Conservation (phyloP, 37 sponge, comb jelly and placozoan genomes). For the Sycon ciliatum region DNA sequence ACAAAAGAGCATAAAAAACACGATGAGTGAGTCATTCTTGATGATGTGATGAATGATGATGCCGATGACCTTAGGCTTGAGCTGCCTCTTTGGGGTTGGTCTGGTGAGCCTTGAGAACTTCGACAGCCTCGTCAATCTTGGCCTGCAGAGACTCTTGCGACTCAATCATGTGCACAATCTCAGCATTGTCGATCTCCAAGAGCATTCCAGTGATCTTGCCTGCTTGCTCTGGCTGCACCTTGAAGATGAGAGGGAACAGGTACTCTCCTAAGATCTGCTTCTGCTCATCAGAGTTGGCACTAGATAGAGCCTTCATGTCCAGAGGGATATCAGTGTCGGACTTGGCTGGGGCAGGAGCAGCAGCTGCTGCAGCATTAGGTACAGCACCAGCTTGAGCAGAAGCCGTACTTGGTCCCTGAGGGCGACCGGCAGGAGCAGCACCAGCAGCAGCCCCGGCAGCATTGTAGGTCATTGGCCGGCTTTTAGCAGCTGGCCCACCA, state of each 20-base stretch:
- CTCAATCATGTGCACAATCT: constrained; percentile 91
- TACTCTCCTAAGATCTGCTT: constrained; percentile 95
- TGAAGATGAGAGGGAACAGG: constrained; percentile 65
- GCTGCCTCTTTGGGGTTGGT: no score
- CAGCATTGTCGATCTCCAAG: constrained; percentile 91
- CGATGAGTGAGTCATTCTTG: no score
- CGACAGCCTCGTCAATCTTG: constrained; percentile 90
- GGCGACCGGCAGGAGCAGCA: background rate
- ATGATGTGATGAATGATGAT: no score
- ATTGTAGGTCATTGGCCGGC: no score
- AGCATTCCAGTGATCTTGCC: constrained; percentile 95
- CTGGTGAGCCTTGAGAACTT: constrained; percentile 78
- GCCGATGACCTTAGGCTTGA: no score
- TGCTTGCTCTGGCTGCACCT: constrained; percentile 65
- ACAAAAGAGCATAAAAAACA: no score
- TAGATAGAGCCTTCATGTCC: constrained; percentile 28
- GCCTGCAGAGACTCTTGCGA: constrained; percentile 62
- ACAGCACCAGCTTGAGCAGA: background rate
- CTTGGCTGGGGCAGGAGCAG: background rate
- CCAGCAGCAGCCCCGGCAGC: background rate
- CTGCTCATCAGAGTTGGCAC: constrained; percentile 67
- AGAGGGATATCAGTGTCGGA: background rate
- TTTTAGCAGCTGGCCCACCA: no score
- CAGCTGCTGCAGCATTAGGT: background rate
- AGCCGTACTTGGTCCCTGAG: background rate